Percentiles rank a stretch among this genome's conserved stretches.
Evolutionary conservation across 2,888 invertebrate species (phyloP).

Genomic region (Phortica okadai): DNA sequence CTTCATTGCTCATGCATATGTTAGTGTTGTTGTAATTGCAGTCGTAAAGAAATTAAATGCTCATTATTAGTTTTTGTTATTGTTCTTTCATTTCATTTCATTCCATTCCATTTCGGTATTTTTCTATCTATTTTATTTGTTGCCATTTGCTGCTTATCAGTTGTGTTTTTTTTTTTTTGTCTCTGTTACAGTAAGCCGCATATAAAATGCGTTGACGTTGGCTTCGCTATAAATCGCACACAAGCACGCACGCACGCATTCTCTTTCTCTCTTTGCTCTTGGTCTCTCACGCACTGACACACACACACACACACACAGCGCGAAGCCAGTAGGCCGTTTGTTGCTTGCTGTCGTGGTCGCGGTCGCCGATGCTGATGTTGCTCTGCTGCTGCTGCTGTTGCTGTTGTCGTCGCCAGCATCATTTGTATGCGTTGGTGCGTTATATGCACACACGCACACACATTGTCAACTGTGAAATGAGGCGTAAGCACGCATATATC

Average conservation of each 20-base stretch:
- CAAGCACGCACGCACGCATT: neutral
- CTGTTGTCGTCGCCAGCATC: slow-evolving; percentile 29
- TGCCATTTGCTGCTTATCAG: slow-evolving; percentile 51
- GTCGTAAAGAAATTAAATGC: slow-evolving; percentile 60
- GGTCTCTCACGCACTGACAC: neutral
- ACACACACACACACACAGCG: too few relatives aligned
- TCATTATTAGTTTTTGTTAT: slow-evolving; percentile 51
- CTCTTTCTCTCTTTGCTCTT: slow-evolving; percentile 9
- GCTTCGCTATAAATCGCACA: neutral
- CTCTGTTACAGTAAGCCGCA: slow-evolving; percentile 36
- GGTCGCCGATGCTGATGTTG: too few relatives aligned
- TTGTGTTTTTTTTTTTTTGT: slow-evolving; percentile 29
- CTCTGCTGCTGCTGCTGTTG: neutral
- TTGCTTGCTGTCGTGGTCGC: too few relatives aligned
- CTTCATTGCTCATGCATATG: neutral
- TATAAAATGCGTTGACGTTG: slow-evolving; percentile 45
- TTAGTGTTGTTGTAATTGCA: slow-evolving; percentile 40
- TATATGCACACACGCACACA: neutral
- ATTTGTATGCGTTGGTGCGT: slow-evolving; percentile 50
- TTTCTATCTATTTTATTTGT: slow-evolving; percentile 19
- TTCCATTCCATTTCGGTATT: slow-evolving; percentile 9
- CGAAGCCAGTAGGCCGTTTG: too few relatives aligned
- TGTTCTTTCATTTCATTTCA: neutral
- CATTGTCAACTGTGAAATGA: slow-evolving; percentile 24
- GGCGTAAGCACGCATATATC: slow-evolving; percentile 8